A percentile compares a stretch with the other conserved stretches of the same genome.
Conservation (phyloP, 2,797 vertebrate genomes). For the Esox lucius region DNA sequence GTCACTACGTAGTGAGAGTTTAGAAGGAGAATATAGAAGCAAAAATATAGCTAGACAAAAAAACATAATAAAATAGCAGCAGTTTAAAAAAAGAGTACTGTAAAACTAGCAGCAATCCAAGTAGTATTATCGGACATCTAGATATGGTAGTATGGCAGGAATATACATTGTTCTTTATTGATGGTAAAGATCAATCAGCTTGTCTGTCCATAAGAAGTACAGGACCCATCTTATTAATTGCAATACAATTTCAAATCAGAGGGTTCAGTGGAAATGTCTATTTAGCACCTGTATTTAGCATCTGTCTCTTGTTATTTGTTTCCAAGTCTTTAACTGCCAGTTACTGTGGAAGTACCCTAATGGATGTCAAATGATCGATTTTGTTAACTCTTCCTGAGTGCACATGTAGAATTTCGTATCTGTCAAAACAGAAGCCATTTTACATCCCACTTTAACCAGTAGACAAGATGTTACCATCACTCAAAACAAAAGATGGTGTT, state of each 20-base stretch:
- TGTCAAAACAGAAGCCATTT: constrained; percentile 12
- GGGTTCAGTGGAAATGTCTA: neutral
- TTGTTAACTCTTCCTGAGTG: constrained; percentile 21
- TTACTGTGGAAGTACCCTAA: constrained; percentile 6
- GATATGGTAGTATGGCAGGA: too few species aligned
- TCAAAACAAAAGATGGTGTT: constrained; percentile 10
- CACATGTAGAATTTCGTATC: constrained; percentile 20
- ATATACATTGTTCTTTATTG: neutral
- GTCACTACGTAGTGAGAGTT: too few species aligned
- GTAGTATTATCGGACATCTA: neutral
- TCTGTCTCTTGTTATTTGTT: constrained; percentile 17
- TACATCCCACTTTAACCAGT: constrained; percentile 24
- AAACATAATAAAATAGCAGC: too few species aligned
- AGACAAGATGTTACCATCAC: constrained; percentile 44
- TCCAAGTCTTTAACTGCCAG: constrained; percentile 16
- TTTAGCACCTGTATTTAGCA: constrained; percentile 7
- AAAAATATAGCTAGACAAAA: neutral
- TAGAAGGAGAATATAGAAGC: neutral
- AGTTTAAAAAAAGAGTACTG: too few species aligned
- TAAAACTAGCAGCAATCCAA: too few species aligned
- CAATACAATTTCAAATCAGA: constrained; percentile 2
- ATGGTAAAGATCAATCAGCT: neutral
- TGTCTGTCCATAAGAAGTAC: neutral
- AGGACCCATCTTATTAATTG: constrained; percentile 18
- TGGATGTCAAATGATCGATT: constrained; percentile 17